Conservation (phyloP, 2,888 invertebrate species). For the Drosophila pseudotakahashii region DNA sequence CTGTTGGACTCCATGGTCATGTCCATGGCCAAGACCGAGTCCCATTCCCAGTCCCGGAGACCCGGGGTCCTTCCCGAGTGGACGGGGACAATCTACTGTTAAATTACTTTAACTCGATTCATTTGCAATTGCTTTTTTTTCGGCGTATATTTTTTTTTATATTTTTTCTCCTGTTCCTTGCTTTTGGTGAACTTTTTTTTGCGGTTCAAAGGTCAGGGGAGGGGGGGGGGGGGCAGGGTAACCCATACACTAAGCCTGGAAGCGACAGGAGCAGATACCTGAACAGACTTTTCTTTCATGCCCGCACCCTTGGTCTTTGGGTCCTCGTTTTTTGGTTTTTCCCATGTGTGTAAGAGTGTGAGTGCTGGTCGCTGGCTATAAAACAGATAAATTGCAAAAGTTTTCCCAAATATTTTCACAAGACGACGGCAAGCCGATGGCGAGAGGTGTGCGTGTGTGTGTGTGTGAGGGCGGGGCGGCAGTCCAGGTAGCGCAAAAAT, state of each 20-base stretch:
- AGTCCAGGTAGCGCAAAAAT: constrained; percentile 62
- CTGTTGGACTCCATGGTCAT: constrained; percentile 37
- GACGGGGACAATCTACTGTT: constrained; percentile 55
- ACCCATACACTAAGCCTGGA: constrained; percentile 45
- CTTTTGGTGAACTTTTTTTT: constrained; percentile 7
- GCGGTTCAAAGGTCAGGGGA: neutral
- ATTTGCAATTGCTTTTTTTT: constrained; percentile 67
- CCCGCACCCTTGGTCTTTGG: neutral
- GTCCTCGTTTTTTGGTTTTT: constrained; percentile 30
- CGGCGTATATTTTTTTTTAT: neutral
- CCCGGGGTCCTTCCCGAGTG: neutral
- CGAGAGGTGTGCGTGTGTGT: constrained; percentile 2
- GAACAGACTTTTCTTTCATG: constrained; percentile 36
- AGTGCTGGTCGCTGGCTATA: constrained; percentile 66
- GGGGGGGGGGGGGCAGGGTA: neutral
- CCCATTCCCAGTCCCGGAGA: neutral
- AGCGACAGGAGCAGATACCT: constrained; percentile 66
- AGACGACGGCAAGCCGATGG: constrained; percentile 53
- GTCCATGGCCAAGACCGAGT: neutral
- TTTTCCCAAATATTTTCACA: constrained; percentile 78
- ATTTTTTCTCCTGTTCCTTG: constrained; percentile 12
- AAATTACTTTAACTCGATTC: constrained; percentile 74
- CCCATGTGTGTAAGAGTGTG: neutral
- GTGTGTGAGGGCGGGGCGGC: constrained; percentile 1
- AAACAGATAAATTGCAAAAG: constrained; percentile 78